phyloP scores from a whole-genome alignment of 2,797 vertebrate species.

The Anolis apletophallus region DNA sequence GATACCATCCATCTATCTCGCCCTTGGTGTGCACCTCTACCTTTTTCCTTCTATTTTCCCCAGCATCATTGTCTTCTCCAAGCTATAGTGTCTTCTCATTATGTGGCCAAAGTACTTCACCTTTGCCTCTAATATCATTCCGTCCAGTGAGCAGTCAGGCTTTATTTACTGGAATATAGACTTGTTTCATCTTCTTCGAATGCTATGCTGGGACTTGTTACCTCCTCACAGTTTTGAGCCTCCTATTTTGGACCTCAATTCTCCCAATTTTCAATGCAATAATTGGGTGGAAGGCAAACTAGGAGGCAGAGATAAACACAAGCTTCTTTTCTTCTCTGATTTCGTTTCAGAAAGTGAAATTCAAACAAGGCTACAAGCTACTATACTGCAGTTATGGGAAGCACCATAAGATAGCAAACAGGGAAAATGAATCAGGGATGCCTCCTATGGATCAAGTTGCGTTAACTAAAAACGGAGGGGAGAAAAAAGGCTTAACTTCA shows the following conservation, averaged over 20 bases:
- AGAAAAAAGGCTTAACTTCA: background rate
- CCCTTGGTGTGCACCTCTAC: no score
- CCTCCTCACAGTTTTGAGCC: background rate
- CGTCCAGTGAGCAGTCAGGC: no score
- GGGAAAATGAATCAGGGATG: background rate
- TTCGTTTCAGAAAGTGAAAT: background rate
- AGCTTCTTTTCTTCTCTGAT: background rate
- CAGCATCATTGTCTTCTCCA: no score
- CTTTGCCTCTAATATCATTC: no score
- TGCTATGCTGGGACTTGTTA: no score
- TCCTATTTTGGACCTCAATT: background rate
- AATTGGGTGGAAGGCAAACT: no score
- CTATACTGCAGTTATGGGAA: background rate
- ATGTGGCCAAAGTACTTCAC: no score
- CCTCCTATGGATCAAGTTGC: background rate
- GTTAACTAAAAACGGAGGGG: background rate
- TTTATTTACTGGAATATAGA: no score
- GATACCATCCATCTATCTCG: no score
- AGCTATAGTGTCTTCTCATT: no score
- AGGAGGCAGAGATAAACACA: background rate
- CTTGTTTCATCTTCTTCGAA: no score
- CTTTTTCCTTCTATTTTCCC: no score
- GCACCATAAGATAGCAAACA: background rate
- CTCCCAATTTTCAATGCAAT: background rate
- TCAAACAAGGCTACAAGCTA: background rate